phyloP scores from a whole-genome alignment of 2,888 invertebrate genomes.

The Drosophila lacicola region DNA sequence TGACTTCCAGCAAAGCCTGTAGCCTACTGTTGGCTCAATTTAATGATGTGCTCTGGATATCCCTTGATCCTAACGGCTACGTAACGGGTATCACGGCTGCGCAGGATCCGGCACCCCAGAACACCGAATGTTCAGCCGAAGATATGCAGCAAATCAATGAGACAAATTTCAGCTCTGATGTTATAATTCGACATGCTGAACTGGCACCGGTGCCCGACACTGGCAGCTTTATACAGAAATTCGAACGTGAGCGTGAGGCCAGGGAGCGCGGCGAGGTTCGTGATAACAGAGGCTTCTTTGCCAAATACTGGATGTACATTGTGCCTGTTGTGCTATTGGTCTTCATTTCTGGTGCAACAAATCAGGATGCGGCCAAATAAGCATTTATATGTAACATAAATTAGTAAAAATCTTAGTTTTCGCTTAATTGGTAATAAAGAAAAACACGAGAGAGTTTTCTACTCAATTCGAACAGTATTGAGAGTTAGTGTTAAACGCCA shows the following conservation, averaged over 20 bases:
- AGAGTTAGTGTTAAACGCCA: background rate
- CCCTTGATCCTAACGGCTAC: conserved; percentile 92
- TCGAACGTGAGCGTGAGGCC: conserved; percentile 95
- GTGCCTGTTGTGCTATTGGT: conserved; percentile 96
- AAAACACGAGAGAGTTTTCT: conserved; percentile 5
- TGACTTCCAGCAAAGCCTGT: conserved; percentile 93
- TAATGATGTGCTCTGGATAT: conserved; percentile 91
- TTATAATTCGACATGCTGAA: conserved; percentile 92
- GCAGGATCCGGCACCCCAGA: conserved; percentile 86
- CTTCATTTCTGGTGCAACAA: conserved; percentile 94
- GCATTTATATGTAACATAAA: background rate
- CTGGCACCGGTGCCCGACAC: conserved; percentile 96
- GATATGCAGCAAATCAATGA: conserved; percentile 68
- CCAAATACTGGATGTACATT: conserved; percentile 99
- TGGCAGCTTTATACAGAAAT: conserved; percentile 96
- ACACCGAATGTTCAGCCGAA: conserved; percentile 56
- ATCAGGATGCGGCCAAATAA: conserved; percentile 88
- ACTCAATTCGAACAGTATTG: background rate
- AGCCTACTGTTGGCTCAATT: conserved; percentile 91
- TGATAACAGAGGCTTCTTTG: conserved; percentile 97
- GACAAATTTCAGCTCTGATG: conserved; percentile 90
- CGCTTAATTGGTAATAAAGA: conserved; percentile 20
- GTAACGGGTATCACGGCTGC: conserved; percentile 89
- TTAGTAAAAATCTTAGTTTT: conserved; percentile 19
- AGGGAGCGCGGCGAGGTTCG: conserved; percentile 95